Evolutionary conservation across 2,797 vertebrate species (phyloP).

Genomic region (Brachyrhaphis roseni): DNA sequence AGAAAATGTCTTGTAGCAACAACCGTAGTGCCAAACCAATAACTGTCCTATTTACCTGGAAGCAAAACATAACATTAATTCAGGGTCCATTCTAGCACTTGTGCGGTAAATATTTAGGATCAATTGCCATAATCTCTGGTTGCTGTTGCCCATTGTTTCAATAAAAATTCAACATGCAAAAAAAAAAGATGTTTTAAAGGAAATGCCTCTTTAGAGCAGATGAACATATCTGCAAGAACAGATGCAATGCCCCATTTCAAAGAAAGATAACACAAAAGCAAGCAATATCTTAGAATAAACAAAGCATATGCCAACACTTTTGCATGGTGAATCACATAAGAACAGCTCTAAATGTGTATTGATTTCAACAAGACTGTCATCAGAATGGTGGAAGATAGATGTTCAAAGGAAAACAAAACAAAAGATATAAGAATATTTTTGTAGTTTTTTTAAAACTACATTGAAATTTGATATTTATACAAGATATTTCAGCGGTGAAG

Average conservation of each 20-base stretch:
- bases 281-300: background rate
- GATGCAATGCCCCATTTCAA: background rate
- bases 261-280: background rate
- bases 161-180: background rate
- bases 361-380: background rate
- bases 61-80: background rate
- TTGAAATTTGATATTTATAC: slow-evolving; percentile 15
- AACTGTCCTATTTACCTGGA: background rate
- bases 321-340: background rate
- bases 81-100: background rate
- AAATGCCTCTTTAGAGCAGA: background rate
- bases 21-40: slow-evolving; percentile 13
- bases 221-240: background rate
- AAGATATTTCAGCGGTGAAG: slow-evolving; percentile 18
- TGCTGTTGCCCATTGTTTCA: background rate
- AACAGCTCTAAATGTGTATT: background rate
- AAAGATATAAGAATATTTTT: background rate
- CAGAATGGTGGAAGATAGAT: background rate
- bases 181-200: background rate
- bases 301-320: background rate
- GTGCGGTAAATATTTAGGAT: background rate
- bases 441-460: slow-evolving; percentile 12
- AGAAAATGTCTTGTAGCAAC: slow-evolving; percentile 25
- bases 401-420: background rate
- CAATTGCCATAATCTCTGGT: background rate